Percentiles rank a stretch among this genome's conserved stretches.
Conservation (phyloP, 2,888 invertebrate genomes). For the Heliconius charithonia region DNA sequence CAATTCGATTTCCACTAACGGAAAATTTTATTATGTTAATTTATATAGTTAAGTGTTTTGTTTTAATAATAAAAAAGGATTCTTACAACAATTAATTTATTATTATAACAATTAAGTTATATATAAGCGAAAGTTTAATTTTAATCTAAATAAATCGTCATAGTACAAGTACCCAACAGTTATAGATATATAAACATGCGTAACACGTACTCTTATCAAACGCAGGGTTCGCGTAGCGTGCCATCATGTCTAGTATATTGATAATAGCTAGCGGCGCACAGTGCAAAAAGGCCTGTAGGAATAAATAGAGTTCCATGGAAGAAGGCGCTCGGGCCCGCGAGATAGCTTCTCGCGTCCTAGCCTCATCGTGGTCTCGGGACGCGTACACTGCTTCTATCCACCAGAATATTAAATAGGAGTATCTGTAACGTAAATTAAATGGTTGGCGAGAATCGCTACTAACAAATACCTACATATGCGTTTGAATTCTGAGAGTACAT, state of each 20-base stretch:
- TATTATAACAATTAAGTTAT: neutral
- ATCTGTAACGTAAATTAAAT: slow-evolving; percentile 73
- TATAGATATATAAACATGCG: slow-evolving; percentile 20
- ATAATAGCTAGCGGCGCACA: slow-evolving; percentile 88
- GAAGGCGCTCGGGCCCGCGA: slow-evolving; percentile 85
- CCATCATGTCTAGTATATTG: slow-evolving; percentile 83
- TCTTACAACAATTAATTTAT: neutral
- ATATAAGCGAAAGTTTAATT: neutral
- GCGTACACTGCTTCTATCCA: slow-evolving; percentile 88
- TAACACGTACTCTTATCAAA: slow-evolving; percentile 85
- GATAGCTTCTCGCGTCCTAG: slow-evolving; percentile 85
- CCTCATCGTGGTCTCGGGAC: slow-evolving; percentile 78
- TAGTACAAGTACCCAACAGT: neutral
- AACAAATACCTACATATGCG: slow-evolving; percentile 15
- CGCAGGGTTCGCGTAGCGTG: slow-evolving; percentile 81
- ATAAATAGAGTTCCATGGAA: slow-evolving; percentile 89
- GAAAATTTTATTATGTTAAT: too few species aligned
- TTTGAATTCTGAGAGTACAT: slow-evolving; percentile 3
- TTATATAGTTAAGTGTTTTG: too few species aligned
- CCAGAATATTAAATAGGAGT: slow-evolving; percentile 89
- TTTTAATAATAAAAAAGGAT: neutral
- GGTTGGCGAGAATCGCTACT: slow-evolving; percentile 12
- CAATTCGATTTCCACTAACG: neutral
- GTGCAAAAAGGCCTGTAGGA: slow-evolving; percentile 91
- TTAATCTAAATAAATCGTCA: neutral